Percentiles rank a stretch among this genome's conserved stretches.
phyloP scores from a whole-genome alignment of 2,113 vertebrate genomes.

The Callithrix jacchus region DNA sequence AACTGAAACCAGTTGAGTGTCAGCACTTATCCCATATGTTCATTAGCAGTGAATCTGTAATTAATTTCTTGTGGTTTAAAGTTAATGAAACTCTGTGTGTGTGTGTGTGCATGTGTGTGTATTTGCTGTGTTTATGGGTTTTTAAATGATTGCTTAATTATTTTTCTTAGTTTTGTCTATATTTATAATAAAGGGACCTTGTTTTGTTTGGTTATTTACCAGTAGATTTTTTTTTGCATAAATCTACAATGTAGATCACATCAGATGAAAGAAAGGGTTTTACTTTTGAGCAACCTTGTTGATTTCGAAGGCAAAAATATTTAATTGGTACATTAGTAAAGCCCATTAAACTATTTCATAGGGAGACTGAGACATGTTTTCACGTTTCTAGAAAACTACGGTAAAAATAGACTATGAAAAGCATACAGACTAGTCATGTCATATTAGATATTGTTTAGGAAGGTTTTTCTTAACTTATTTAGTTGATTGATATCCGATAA shows the following conservation, averaged over 20 bases:
- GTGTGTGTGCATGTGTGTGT: background rate
- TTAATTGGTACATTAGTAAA: background rate
- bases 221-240: background rate
- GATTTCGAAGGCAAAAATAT: conserved; percentile 43
- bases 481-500: background rate
- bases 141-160: conserved; percentile 60
- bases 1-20: conserved; percentile 69
- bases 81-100: conserved; percentile 51
- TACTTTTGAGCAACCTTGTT: background rate
- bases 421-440: background rate
- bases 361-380: background rate
- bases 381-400: background rate
- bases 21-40: conserved; percentile 61
- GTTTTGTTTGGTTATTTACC: conserved; percentile 61
- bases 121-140: conserved; percentile 18
- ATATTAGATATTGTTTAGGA: background rate
- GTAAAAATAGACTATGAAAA: background rate
- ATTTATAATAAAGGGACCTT: conserved; percentile 41
- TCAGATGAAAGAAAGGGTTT: background rate
- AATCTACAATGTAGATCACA: background rate
- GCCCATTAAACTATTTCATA: conserved; percentile 7
- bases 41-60: conserved; percentile 76
- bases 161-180: conserved; percentile 68
- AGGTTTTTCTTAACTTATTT: background rate
- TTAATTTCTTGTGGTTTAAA: conserved; percentile 73